Conservation (phyloP, 2,797 vertebrate species). For the Coendou prehensilis region DNA sequence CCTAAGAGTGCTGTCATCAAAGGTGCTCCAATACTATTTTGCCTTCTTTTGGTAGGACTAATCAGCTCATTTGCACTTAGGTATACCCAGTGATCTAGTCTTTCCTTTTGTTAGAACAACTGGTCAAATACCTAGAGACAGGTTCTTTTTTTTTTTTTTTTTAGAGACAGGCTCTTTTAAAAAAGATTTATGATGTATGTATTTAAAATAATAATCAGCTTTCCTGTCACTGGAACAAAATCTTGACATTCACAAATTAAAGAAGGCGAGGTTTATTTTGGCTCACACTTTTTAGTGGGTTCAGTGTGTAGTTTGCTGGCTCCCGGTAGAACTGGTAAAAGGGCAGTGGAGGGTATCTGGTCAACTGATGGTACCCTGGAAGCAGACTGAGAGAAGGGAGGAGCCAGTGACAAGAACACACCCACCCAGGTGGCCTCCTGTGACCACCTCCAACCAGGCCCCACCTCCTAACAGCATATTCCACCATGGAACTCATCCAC, state of each 20-base stretch:
- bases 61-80: neutral
- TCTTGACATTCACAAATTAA: neutral
- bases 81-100: neutral
- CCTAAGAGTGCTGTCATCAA: neutral
- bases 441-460: neutral
- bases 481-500: neutral
- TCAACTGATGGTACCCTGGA: neutral
- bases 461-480: neutral
- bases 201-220: slow-evolving; percentile 13
- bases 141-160: too few relatives aligned
- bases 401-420: neutral
- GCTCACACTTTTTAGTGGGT: neutral
- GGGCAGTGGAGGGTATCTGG: neutral
- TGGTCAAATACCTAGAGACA: neutral
- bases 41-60: neutral
- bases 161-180: neutral
- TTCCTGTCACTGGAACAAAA: neutral
- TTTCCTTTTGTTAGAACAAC: slow-evolving; percentile 46
- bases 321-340: neutral
- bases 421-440: neutral
- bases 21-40: neutral
- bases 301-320: neutral
- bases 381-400: neutral
- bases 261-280: neutral
- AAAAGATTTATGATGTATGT: neutral